These are phyloP conservation scores for Lacanobia oleracea DNA, from an alignment of 2,888 invertebrate species.

Conservation along the genomic window DNA sequence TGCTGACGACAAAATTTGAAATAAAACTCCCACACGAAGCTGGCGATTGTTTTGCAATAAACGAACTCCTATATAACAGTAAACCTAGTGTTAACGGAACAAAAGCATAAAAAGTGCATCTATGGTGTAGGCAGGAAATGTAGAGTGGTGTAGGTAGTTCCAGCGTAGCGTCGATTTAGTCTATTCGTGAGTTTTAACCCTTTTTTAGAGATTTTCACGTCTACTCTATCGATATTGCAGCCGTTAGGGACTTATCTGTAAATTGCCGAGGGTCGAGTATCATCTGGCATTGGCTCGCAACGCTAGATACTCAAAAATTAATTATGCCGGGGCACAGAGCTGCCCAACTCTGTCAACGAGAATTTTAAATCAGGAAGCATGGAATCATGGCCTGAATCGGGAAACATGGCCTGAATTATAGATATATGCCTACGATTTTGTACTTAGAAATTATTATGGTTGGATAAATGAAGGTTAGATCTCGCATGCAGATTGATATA, in stretches of 20 bases:
- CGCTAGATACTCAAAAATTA: slow-evolving; percentile 73
- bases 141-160: slow-evolving; percentile 66
- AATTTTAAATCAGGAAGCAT: slow-evolving; percentile 31
- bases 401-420: slow-evolving; percentile 29
- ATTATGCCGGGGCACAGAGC: slow-evolving; percentile 70
- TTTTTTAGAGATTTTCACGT: slow-evolving; percentile 77
- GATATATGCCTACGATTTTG: slow-evolving; percentile 25
- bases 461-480: not conserved
- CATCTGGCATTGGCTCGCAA: slow-evolving; percentile 50
- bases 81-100: slow-evolving; percentile 48
- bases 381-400: no score
- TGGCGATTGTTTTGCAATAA: slow-evolving; percentile 27
- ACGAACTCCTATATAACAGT: not conserved
- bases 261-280: slow-evolving; percentile 53
- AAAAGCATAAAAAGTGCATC: slow-evolving; percentile 38
- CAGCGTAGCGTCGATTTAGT: slow-evolving; percentile 58
- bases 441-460: slow-evolving; percentile 9
- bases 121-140: slow-evolving; percentile 56
- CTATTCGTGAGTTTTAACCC: slow-evolving; percentile 60
- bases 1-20: not conserved
- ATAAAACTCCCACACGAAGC: not conserved
- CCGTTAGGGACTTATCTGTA: slow-evolving; percentile 68
- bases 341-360: slow-evolving; percentile 43
- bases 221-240: slow-evolving; percentile 71
- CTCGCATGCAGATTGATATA: not conserved